Conservation (phyloP, 2,797 vertebrate genomes). For the Xerus rutilus region DNA sequence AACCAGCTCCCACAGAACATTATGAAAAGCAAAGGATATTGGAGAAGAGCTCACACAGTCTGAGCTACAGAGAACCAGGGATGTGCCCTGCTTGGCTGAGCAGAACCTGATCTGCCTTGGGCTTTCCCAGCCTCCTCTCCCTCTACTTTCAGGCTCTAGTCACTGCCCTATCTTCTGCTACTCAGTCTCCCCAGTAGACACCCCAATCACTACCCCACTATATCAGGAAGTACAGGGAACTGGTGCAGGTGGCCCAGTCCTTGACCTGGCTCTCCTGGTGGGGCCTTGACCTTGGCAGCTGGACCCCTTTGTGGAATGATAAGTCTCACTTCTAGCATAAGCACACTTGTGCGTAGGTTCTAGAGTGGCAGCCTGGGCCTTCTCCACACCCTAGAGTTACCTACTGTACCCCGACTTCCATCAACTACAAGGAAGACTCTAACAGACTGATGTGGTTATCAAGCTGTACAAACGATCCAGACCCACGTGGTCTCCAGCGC, state of each 20-base stretch:
- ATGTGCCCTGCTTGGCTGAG: neutral
- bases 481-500: rapidly evolving
- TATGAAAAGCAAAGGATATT: neutral
- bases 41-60: neutral
- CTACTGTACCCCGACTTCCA: too few species aligned
- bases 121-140: neutral
- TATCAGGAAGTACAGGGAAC: neutral
- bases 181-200: too few species aligned
- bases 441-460: neutral
- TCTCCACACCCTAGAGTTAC: neutral
- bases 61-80: neutral
- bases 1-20: too few species aligned
- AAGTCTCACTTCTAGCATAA: neutral
- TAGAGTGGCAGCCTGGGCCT: neutral
- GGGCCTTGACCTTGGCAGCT: neutral
- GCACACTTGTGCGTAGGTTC: too few species aligned
- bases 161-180: neutral
- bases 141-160: neutral
- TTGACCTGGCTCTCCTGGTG: neutral
- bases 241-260: neutral
- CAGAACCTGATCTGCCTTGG: neutral
- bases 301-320: neutral
- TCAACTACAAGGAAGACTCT: neutral
- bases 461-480: neutral
- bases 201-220: neutral